Conservation (phyloP, 2,888 invertebrate genomes). For the Cheilosia soror region DNA sequence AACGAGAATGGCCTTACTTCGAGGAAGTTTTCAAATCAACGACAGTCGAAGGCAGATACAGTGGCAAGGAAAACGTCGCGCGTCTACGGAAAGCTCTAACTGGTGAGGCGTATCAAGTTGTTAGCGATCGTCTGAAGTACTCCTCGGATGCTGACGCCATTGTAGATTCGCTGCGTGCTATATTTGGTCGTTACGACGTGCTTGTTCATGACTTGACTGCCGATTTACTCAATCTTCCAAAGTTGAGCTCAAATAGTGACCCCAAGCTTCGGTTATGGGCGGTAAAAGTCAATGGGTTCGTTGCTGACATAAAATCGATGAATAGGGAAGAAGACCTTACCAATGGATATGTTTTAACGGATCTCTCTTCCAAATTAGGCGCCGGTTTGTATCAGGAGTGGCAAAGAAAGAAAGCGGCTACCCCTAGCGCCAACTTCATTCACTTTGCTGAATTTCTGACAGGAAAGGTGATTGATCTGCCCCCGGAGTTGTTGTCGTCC, state of each 20-base stretch:
- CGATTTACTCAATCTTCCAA: conserved; percentile 25
- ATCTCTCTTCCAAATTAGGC: background rate
- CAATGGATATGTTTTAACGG: background rate
- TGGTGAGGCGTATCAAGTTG: conserved; percentile 10
- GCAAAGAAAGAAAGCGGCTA: background rate
- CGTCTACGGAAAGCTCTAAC: conserved; percentile 4
- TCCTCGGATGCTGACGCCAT: conserved; percentile 16
- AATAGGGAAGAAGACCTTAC: background rate
- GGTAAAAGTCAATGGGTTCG: conserved; percentile 24
- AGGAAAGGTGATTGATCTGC: background rate
- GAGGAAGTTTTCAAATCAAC: background rate
- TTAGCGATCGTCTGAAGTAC: conserved; percentile 8
- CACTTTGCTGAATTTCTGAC: background rate
- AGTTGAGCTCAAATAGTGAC: conserved; percentile 5
- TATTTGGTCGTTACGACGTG: conserved; percentile 19
- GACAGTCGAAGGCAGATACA: background rate
- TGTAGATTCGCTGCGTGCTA: conserved; percentile 1
- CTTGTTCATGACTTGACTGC: conserved; percentile 21
- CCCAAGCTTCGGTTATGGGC: conserved; percentile 22
- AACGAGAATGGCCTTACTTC: background rate
- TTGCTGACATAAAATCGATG: too few relatives aligned
- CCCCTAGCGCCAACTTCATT: background rate
- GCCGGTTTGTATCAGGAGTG: background rate
- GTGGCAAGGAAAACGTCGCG: too few relatives aligned
- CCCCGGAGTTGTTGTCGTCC: background rate